Percentiles rank a stretch among this genome's conserved stretches.
Conservation (phyloP, 2,113 vertebrate genomes). For the Gadus chalcogrammus region DNA sequence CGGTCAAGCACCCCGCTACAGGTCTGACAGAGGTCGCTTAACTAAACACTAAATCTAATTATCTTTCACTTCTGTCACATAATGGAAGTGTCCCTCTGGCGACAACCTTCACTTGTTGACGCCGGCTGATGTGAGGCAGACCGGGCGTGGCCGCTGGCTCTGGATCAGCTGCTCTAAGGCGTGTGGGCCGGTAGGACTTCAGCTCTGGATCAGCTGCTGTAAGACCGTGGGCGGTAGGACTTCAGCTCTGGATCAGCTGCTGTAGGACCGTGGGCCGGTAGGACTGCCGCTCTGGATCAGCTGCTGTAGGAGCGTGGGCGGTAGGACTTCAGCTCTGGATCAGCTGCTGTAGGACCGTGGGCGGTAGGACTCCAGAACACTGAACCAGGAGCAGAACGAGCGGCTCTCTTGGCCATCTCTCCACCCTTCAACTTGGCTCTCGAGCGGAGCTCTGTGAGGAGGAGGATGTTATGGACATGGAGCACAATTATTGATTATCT, state of each 20-base stretch:
- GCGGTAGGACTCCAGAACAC: background rate
- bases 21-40: conserved; percentile 72
- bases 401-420: conserved; percentile 14
- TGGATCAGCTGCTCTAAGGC: conserved; percentile 46
- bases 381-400: conserved; percentile 27
- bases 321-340: conserved; percentile 22
- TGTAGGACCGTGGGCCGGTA: background rate
- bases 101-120: conserved; percentile 67
- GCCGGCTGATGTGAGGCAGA: conserved; percentile 60
- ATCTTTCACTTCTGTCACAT: conserved; percentile 69
- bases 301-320: conserved; percentile 51
- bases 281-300: conserved; percentile 21
- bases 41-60: conserved; percentile 82
- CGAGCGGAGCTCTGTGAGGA: background rate
- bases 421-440: background rate
- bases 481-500: background rate
- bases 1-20: conserved; percentile 55
- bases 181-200: conserved; percentile 26
- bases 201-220: no score
- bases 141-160: conserved; percentile 48
- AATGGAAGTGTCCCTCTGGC: conserved; percentile 68
- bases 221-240: background rate
- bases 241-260: no score
- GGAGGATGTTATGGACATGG: background rate
- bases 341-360: conserved; percentile 52